phyloP scores from a whole-genome alignment of 2,888 invertebrate species.

The Cinara cedri region DNA sequence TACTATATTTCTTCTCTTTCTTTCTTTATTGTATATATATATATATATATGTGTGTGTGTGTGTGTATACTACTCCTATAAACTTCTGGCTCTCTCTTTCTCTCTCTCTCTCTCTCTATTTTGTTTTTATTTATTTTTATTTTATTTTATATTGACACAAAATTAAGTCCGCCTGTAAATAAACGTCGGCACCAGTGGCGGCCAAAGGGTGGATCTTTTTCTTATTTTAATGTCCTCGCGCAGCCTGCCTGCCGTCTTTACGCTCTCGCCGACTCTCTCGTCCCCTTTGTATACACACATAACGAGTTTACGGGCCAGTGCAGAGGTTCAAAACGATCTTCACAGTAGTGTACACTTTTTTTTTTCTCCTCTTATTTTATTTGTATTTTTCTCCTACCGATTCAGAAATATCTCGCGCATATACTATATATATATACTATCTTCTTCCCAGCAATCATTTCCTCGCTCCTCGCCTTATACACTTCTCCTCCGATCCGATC shows the following conservation, averaged over 20 bases:
- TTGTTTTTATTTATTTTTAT: constrained; percentile 9
- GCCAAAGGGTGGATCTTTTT: constrained; percentile 50
- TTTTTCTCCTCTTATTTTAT: background rate
- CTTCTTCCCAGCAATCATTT: too few relatives aligned
- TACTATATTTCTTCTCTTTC: background rate
- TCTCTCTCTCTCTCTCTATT: background rate
- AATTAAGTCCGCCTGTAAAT: constrained; percentile 53
- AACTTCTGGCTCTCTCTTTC: background rate
- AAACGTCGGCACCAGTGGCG: constrained; percentile 26
- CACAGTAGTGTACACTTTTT: constrained; percentile 28
- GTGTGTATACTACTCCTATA: background rate
- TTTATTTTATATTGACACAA: constrained; percentile 53
- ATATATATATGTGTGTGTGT: too few relatives aligned
- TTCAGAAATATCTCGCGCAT: constrained; percentile 29
- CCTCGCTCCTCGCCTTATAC: too few relatives aligned
- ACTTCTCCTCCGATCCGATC: background rate
- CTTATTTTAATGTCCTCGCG: constrained; percentile 47
- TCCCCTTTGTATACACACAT: constrained; percentile 41
- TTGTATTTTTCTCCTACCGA: background rate
- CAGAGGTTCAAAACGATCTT: constrained; percentile 54
- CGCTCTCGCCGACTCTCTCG: background rate
- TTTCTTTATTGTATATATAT: too few relatives aligned
- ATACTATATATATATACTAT: too few relatives aligned
- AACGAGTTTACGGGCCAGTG: constrained; percentile 55
- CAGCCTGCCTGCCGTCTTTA: background rate